A percentile compares a stretch with the other conserved stretches of the same genome.
Conservation (phyloP, 2,797 vertebrate genomes). For the Enteromius unitaeniatus region DNA sequence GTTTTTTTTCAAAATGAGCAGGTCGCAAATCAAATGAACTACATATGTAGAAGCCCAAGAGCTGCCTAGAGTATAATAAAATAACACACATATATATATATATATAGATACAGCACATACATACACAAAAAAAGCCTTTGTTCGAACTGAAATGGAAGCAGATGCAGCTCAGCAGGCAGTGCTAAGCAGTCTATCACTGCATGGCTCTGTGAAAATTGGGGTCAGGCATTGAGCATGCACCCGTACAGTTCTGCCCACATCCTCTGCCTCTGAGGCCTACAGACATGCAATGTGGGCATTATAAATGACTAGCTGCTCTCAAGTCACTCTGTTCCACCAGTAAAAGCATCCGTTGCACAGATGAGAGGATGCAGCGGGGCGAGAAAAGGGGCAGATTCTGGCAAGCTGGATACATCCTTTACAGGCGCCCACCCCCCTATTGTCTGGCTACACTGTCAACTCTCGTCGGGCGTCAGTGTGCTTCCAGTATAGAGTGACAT, state of each 20-base stretch:
- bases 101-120: background rate
- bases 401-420: background rate
- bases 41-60: background rate
- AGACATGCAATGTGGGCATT: conserved; percentile 41
- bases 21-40: background rate
- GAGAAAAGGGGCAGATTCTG: conserved; percentile 31
- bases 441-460: conserved; percentile 55
- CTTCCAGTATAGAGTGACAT: conserved; percentile 53
- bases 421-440: conserved; percentile 10
- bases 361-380: conserved; percentile 35
- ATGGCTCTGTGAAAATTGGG: conserved; percentile 30
- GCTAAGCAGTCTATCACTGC: conserved; percentile 17
- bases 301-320: conserved; percentile 48
- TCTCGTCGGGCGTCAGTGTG: conserved; percentile 53
- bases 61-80: background rate
- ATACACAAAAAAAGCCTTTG: background rate
- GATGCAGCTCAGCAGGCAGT: conserved; percentile 12
- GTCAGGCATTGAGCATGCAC: conserved; percentile 38
- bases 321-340: conserved; percentile 48
- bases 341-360: conserved; percentile 48
- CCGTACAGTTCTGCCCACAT: conserved; percentile 39
- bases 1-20: background rate
- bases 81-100: background rate
- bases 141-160: conserved; percentile 4
- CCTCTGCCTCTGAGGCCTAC: conserved; percentile 24